Conservation (phyloP, 2,888 invertebrate genomes). For the Brenthis daphne region DNA sequence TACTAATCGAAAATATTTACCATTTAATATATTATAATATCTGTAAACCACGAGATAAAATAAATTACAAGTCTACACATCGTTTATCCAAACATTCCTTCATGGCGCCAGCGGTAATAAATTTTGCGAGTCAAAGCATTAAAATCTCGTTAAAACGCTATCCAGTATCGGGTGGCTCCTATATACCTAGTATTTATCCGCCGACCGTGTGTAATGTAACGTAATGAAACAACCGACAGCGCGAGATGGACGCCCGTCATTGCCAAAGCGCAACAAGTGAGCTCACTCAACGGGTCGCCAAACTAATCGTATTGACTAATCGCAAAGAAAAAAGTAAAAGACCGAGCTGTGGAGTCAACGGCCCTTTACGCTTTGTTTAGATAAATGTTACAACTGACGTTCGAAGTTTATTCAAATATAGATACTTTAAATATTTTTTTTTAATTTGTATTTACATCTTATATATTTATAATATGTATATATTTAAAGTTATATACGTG, state of each 20-base stretch:
- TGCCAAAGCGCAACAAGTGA: slow-evolving; percentile 62
- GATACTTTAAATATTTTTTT: too few species aligned
- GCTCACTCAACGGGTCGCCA: slow-evolving; percentile 49
- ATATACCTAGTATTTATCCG: slow-evolving; percentile 44
- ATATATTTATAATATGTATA: too few species aligned
- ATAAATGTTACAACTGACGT: background rate
- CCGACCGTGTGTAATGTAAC: slow-evolving; percentile 49
- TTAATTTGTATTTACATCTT: too few species aligned
- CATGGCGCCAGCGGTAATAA: slow-evolving; percentile 66
- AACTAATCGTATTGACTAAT: slow-evolving; percentile 40
- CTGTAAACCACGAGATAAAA: slow-evolving; percentile 7
- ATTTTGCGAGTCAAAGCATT: slow-evolving; percentile 67
- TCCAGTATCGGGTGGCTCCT: slow-evolving; percentile 51
- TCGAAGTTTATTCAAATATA: background rate
- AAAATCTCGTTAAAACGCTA: slow-evolving; percentile 72
- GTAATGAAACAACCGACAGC: slow-evolving; percentile 51
- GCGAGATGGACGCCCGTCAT: slow-evolving; percentile 48
- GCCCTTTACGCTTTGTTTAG: slow-evolving; percentile 24
- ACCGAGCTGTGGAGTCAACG: slow-evolving; percentile 19
- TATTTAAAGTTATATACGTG: too few species aligned
- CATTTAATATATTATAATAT: background rate
- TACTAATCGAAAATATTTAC: too few species aligned
- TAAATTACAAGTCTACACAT: slow-evolving; percentile 52
- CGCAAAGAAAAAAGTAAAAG: slow-evolving; percentile 31
- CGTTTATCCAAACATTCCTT: slow-evolving; percentile 46